Evolutionary conservation across 2,888 invertebrate genomes (phyloP).

Genomic region (Xestia rhomboidea): DNA sequence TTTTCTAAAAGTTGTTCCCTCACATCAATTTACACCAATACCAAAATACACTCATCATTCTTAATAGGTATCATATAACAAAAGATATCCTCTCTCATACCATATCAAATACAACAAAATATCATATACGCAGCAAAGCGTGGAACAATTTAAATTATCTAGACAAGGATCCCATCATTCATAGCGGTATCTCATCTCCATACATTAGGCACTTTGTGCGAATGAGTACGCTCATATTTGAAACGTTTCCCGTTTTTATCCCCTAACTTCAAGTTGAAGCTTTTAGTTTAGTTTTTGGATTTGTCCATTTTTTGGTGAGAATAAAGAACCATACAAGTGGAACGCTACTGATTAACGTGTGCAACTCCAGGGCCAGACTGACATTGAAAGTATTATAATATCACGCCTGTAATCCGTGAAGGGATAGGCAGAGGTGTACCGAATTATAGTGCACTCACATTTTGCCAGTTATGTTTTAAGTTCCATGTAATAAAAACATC

Average conservation of each 20-base stretch:
- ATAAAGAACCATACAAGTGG: too few relatives aligned
- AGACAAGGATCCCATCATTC: conserved; percentile 63
- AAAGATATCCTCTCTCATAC: conserved; percentile 6
- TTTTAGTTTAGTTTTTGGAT: neutral
- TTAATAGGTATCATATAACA: neutral
- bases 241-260: conserved; percentile 52
- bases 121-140: conserved; percentile 47
- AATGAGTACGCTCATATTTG: conserved; percentile 54
- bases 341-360: too few relatives aligned
- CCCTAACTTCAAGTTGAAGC: conserved; percentile 1
- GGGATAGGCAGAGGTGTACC: too few relatives aligned
- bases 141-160: conserved; percentile 68
- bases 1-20: too few relatives aligned
- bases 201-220: conserved; percentile 42
- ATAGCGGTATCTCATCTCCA: conserved; percentile 61
- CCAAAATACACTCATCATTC: neutral
- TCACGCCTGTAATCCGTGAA: too few relatives aligned
- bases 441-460: too few relatives aligned
- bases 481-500: too few relatives aligned
- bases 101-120: conserved; percentile 35
- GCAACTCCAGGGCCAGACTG: too few relatives aligned
- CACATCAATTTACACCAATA: neutral
- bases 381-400: too few relatives aligned
- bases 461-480: too few relatives aligned
- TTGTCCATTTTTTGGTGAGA: too few relatives aligned